These are phyloP conservation scores for Leucophora obtusa DNA, from an alignment of 2,888 invertebrate genomes.

Conservation along the genomic window DNA sequence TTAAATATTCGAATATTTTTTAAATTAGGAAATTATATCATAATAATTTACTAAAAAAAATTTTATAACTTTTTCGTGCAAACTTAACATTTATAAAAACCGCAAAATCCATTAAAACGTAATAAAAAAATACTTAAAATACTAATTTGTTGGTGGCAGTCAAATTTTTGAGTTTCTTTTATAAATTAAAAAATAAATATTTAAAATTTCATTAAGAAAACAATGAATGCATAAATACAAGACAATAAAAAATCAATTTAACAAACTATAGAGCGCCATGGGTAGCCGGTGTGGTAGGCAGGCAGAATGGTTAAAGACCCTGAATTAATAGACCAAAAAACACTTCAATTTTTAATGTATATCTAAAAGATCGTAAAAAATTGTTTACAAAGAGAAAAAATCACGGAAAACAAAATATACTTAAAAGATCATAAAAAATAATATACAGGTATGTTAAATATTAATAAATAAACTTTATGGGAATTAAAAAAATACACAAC, in stretches of 20 bases:
- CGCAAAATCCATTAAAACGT: slow-evolving; percentile 60
- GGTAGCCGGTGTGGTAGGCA: background rate
- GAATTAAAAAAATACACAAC: slow-evolving; percentile 1
- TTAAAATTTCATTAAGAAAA: slow-evolving; percentile 20
- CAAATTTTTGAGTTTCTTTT: background rate
- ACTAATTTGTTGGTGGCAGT: slow-evolving; percentile 1
- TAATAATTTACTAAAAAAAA: background rate
- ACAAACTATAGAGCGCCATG: slow-evolving; percentile 36
- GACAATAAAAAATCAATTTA: slow-evolving; percentile 28
- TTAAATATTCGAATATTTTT: background rate
- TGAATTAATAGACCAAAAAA: slow-evolving; percentile 46
- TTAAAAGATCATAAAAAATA: slow-evolving; percentile 23
- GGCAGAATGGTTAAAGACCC: slow-evolving; percentile 35
- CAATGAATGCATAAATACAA: slow-evolving; percentile 22
- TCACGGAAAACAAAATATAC: slow-evolving; percentile 11
- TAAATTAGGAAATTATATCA: background rate
- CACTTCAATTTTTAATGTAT: slow-evolving; percentile 26
- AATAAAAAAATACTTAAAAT: slow-evolving; percentile 20
- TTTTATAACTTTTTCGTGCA: slow-evolving; percentile 5
- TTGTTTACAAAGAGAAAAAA: slow-evolving; percentile 10
- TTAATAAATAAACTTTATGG: slow-evolving; percentile 51
- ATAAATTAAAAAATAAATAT: slow-evolving; percentile 4
- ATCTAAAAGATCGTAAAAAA: slow-evolving; percentile 51
- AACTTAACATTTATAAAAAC: slow-evolving; percentile 12
- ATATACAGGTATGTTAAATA: slow-evolving; percentile 40